Percentiles rank a stretch among this genome's conserved stretches.
phyloP scores from a whole-genome alignment of 2,797 vertebrate genomes.

The Thalassophryne amazonica region DNA sequence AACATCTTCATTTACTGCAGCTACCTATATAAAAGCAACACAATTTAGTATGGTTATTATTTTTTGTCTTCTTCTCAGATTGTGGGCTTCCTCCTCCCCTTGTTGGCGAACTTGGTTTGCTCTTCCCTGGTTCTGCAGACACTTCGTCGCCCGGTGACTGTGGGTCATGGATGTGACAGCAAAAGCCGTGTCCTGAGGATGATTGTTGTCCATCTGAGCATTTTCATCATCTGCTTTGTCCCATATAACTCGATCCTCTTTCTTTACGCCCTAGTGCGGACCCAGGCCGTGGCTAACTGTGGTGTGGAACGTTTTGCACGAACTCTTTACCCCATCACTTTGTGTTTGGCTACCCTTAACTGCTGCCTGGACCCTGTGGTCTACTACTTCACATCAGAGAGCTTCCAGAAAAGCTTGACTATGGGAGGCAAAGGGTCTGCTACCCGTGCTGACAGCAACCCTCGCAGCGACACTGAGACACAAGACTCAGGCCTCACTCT shows the following conservation, averaged over 20 bases:
- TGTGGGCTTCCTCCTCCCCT: conserved; percentile 92
- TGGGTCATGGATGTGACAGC: conserved; percentile 91
- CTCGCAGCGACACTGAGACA: conserved; percentile 79
- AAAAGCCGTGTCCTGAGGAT: conserved; percentile 93
- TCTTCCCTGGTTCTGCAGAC: conserved; percentile 93
- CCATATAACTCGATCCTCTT: conserved; percentile 98
- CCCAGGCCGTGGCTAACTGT: conserved; percentile 90
- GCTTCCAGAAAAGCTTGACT: conserved; percentile 95
- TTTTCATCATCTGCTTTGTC: conserved; percentile 96
- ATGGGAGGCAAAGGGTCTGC: conserved; percentile 79
- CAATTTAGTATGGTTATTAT: not conserved
- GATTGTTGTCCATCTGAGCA: conserved; percentile 93
- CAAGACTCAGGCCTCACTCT: conserved; percentile 50
- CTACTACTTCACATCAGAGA: conserved; percentile 97
- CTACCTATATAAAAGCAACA: too few relatives aligned
- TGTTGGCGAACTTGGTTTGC: conserved; percentile 91
- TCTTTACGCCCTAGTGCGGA: conserved; percentile 92
- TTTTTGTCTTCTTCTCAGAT: conserved; percentile 42
- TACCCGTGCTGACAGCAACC: conserved; percentile 83
- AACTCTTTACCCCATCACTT: conserved; percentile 92
- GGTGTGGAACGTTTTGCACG: conserved; percentile 89
- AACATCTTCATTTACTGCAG: too few relatives aligned
- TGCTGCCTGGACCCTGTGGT: conserved; percentile 97
- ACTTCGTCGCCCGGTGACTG: conserved; percentile 85
- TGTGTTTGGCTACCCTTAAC: conserved; percentile 93